Evolutionary conservation across 2,797 vertebrate genomes (phyloP), one percentile per base, ranked within the genome.

Genomic region (Xiphorhynchus erythropygius): DNA sequence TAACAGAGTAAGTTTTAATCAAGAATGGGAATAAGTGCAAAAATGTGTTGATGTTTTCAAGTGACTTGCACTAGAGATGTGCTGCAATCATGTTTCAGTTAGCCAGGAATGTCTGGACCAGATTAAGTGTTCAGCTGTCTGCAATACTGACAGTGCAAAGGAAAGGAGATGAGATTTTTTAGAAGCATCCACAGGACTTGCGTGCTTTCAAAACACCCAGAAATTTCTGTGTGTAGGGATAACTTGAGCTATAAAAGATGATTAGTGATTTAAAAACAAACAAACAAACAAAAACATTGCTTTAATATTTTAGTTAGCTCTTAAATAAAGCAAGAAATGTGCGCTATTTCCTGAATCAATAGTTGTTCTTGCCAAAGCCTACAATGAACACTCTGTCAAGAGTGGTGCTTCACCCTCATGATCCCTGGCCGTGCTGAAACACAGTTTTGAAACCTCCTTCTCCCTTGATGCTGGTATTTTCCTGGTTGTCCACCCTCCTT

Each of bases 281-380:
- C 35, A 46, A 46, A 10, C 63, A 55, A 50, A 47, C 22, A 17
- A 64, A 86, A 82, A 8, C 46, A 52, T 85, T 74, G 42, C 37
- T 96, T 87, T 74, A 84, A 44, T 92, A 53, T 84, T 93, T 95
- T 64, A 59, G 35, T 90, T 76, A 81, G 65, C 4, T 5, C 42
- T 93, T 84, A 81, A 96, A 63, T 65, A 62, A 75, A 81, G 81
- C 39, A 94, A 95, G 95, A 90, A 84, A 92, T 84, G 83, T 59
- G 37, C 90, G 44, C 33, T 83, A 87, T 94, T 95, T 94, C 89
- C 87, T 46, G 47, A 93, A 59, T 63, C 4, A 27, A 55, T 63
- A 84, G 64, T 1, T 79, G 30, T 55, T 84, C 89, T 90, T 82
- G 81, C 89, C 93, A 93, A 87, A 77, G 75, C 50, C 68, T 87